Evolutionary conservation across 1,140 invertebrate species (phyloP).

Genomic region (Leptinotarsa undecemlineata): DNA sequence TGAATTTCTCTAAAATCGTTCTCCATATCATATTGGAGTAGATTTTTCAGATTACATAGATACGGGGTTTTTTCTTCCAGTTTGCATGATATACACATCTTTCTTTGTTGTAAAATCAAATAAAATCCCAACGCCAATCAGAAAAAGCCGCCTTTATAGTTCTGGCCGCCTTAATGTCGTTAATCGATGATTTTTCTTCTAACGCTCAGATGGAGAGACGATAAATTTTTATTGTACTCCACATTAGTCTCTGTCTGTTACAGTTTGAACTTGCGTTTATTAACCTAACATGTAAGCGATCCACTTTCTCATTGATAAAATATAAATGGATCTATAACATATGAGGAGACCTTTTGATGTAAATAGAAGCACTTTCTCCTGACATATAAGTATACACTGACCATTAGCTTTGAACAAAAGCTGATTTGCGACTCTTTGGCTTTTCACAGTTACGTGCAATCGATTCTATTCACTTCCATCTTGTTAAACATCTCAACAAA

Average conservation of each 20-base stretch:
- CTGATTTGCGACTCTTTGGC: conserved; percentile 26
- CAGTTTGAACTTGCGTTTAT: conserved; percentile 12
- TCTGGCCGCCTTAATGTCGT: not conserved
- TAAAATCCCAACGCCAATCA: too few relatives aligned
- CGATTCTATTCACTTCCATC: conserved; percentile 24
- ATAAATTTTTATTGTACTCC: conserved; percentile 17
- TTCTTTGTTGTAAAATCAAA: too few relatives aligned
- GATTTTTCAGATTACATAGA: too few relatives aligned
- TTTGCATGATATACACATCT: too few relatives aligned
- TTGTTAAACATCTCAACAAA: conserved; percentile 24
- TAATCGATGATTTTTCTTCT: conserved; percentile 3
- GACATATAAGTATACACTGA: conserved; percentile 41
- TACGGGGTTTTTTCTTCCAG: too few relatives aligned
- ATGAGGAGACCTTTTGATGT: conserved; percentile 45
- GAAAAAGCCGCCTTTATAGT: not conserved
- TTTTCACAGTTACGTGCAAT: not conserved
- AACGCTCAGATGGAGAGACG: not conserved
- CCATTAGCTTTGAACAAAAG: conserved; percentile 40
- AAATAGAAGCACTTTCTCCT: conserved; percentile 47
- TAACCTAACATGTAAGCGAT: conserved; percentile 24
- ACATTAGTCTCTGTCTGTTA: conserved; percentile 13
- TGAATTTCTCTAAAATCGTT: too few relatives aligned
- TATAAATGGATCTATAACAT: conserved; percentile 46
- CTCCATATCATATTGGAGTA: too few relatives aligned
- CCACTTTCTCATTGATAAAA: conserved; percentile 42